Base-by-base conservation (phyloP, 2,113 vertebrate genomes). In the Rhynchomys soricoides region DNA sequence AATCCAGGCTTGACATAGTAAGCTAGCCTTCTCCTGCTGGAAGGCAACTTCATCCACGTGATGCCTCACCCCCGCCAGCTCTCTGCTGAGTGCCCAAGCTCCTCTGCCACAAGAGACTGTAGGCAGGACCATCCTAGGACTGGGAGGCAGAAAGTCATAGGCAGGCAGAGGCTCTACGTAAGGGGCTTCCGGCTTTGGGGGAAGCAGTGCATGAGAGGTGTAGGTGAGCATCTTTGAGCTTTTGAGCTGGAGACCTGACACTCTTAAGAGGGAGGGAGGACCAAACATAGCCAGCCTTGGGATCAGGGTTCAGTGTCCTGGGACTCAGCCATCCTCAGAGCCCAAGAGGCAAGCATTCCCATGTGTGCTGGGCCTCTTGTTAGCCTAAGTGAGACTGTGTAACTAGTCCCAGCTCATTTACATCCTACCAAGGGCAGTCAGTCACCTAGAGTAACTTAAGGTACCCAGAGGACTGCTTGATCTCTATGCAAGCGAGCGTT, bases 21-120 rank as follows among this genome's bases (percentile, higher is more conserved):
- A 55, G 37, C 86, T 5, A 26, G 86, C 34, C 22, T 8, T 4
- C 12, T 9, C 19, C 1, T 3, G 6, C 86, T 40, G 0, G 55
- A 50, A n/a, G 4, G 22, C 17, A 1, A 1, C 78, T 7, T 31
- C 22, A 16, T 37, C 59, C 40, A 11, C 5, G 0, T 37, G 4
- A 29, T 0, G 0, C 11, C 40, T 74, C 16, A 10, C 29, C 40
- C 4, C 40, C 4, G 21, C 43, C 34, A 29, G 45, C 29, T 17
- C 17, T 29, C 52, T 40, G 3, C 4, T 0, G 9, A 34, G 50
- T n/a, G 19, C 19, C 19, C 26, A 64, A 48, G 24, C 21, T 7
- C 34, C 70, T 62, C 21, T 19, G 71, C 10, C 19, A 0, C 43
- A 59, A 24, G 31, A 12, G 50, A 3, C 7, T 34, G 10, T 5